Evolutionary conservation across 2,888 invertebrate genomes (phyloP), one percentile per base, ranked within the genome.

Genomic region (Drosophila mettleri): DNA sequence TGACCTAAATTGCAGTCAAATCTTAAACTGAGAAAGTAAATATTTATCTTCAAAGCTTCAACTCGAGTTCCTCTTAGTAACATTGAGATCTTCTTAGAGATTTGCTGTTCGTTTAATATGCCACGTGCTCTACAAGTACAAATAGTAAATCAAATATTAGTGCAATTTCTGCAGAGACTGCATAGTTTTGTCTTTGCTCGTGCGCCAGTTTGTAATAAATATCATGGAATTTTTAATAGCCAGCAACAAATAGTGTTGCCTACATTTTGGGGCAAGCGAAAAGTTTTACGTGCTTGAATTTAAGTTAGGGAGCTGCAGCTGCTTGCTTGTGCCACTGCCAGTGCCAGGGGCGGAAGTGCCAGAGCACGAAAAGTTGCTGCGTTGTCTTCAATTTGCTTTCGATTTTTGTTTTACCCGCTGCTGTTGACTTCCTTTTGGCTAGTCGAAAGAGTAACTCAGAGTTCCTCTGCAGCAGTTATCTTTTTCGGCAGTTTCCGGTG

Each of bases 321-420:
- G 20, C 60, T 38, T 33, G 34, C 20, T 18, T 5, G 20, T 2
- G 36, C 36, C 16, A 10, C 27, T 9, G 54, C 36, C 22, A 16
- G 49, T 31, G 45, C 45, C 2, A 43, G 45, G 45, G 39, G 55
- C 74, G 88, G 84, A 84, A 79, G 78, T 76, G 72, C 57, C 64
- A 64, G 68, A 58, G 66, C 63, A 58, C 55, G 66, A 80, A 80
- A 80, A 78, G 62, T 85, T 86, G 51, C 39, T 68, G 54, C 75
- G 69, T 70, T 86, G 70, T 88, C 84, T 85, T 84, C 81, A 88
- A 81, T 88, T 86, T 86, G 85, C 85, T 88, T 88, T 85, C 89
- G 79, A 85, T 85, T 88, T 85, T 85, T 81, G 65, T 73, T 83
- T 80, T 71, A 22, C 43, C 36, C 54, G n/a, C 59, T 52, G 27